Percentiles rank a stretch among this genome's conserved stretches.
phyloP scores from a whole-genome alignment of 2,797 vertebrate species.

The Halcyon smyrnensis region DNA sequence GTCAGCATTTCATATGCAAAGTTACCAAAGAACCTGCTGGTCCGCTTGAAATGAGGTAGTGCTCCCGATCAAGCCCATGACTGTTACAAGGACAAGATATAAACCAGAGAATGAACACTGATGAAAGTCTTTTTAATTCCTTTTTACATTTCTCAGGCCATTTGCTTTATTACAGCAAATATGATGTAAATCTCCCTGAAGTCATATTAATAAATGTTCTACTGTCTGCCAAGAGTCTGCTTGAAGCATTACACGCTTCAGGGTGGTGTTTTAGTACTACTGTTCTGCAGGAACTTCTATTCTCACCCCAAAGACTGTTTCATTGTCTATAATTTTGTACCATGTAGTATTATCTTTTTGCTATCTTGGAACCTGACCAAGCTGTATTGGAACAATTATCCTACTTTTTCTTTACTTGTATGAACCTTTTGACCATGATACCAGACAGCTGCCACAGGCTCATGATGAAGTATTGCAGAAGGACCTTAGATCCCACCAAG shows the following conservation, averaged over 20 bases:
- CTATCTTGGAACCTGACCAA: neutral
- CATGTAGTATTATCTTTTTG: neutral
- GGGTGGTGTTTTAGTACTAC: neutral
- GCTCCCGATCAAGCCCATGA: neutral
- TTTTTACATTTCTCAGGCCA: neutral
- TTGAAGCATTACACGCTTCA: neutral
- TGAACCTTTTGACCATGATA: neutral
- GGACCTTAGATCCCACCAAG: neutral
- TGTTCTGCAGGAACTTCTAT: neutral
- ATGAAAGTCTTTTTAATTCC: neutral
- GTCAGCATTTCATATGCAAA: neutral
- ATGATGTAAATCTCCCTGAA: neutral
- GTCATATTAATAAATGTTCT: neutral
- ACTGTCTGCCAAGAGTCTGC: neutral
- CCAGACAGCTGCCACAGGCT: neutral
- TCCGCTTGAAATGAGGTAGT: neutral
- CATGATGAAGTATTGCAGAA: neutral
- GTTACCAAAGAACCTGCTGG: neutral
- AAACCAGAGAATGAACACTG: neutral
- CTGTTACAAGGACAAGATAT: neutral
- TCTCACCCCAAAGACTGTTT: neutral
- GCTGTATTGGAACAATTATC: neutral
- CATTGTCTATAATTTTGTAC: neutral
- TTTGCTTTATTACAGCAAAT: slow-evolving; percentile 12
- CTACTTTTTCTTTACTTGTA: neutral